Base-by-base conservation (phyloP, 1,140 invertebrate species). In the Drosophila saltans region DNA sequence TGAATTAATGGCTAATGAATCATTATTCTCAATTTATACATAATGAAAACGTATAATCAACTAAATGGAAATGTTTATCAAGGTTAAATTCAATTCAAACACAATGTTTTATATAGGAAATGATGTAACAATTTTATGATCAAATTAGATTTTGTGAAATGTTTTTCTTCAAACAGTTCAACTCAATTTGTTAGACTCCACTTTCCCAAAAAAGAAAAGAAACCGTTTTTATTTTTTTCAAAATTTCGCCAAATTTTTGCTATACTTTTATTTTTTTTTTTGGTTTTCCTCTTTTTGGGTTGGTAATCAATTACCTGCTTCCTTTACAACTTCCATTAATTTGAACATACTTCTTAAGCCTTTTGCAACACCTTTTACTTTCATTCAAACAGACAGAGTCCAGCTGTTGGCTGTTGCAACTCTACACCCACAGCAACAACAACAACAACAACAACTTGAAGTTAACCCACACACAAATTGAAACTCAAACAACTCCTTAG, bases 331-430 rank as follows among this genome's bases (percentile, higher is more conserved):
- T 59, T 59, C 57, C 57, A 57, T 24, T 9, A 40, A 58, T 41
- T 43, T 40, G 24, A 39, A 41, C 64, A 56, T 70, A 66, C 66
- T 74, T 74, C 72, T 75, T 70, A 16, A 28, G 63, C 57, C 67
- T 75, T 39, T 28, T 56, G 59, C 77, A 75, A 89, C 80, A 89
- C 86, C 84, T 88, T 88, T 88, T 88, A 88, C 84, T 88, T 88
- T 88, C 84, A 64, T 75, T 63, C 28, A 63, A 56, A 48, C 78
- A 63, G 60, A 48, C 78, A 67, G 52, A 52, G 81, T 81, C 81
- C 81, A 85, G 81, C 74, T 84, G 81, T 59, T 63, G 24, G 81
- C 39, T 63, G 24, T 68, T 43, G 60, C 75, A 75, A 61, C 72
- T 48, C 39, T 33, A 63, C 60, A 63, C 43, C 39, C 60, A 63